Percentiles rank a stretch among this genome's conserved stretches.
Conservation (phyloP, 1,140 invertebrate genomes). For the Heliconius hermathena region DNA sequence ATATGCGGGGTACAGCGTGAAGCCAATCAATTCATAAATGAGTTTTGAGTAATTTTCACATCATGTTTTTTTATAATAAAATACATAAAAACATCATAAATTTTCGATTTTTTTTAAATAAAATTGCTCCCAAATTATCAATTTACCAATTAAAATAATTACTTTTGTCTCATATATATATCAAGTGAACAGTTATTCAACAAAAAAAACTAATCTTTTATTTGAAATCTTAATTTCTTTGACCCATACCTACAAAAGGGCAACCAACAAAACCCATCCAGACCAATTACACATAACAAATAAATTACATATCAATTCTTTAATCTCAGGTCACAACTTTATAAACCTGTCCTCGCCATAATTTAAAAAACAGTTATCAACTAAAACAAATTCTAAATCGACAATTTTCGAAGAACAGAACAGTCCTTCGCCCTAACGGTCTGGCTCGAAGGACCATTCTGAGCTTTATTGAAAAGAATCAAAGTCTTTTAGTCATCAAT, state of each 20-base stretch:
- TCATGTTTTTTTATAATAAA: no score
- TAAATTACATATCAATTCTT: conserved; percentile 37
- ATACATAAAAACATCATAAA: no score
- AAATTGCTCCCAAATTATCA: not conserved
- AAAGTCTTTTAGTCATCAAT: not conserved
- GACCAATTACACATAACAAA: conserved; percentile 26
- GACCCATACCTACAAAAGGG: not conserved
- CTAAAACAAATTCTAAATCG: conserved; percentile 65
- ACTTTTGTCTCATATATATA: no score
- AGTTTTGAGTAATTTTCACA: no score
- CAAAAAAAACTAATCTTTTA: not conserved
- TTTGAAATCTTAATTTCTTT: conserved; percentile 6
- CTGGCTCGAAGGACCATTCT: conserved; percentile 4
- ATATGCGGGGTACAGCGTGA: no score
- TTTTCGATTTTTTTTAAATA: no score
- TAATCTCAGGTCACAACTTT: conserved; percentile 31
- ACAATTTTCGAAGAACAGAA: conserved; percentile 53
- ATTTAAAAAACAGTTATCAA: conserved; percentile 45
- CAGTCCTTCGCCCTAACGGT: conserved; percentile 56
- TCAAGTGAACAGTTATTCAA: no score
- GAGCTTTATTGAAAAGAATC: conserved; percentile 12
- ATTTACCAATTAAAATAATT: not conserved
- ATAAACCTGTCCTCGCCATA: conserved; percentile 34
- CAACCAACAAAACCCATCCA: not conserved
- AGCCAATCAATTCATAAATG: no score